Base-by-base conservation (phyloP, 2,888 invertebrate genomes). In the Beris chalybata region DNA sequence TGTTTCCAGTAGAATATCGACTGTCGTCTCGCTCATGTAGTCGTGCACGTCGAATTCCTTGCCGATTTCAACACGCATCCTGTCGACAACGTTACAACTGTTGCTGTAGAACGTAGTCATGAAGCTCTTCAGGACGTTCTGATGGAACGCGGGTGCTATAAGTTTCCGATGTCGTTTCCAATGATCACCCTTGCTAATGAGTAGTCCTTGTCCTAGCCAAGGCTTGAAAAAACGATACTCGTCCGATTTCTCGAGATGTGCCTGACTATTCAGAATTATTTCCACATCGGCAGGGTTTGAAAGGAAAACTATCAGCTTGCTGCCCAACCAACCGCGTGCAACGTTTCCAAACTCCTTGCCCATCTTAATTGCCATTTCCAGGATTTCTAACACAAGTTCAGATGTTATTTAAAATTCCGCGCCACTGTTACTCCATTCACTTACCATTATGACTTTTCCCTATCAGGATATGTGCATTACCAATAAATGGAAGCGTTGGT, bases 121-220 rank as follows among this genome's bases (percentile, higher is more conserved):
- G 76, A 92, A 92, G 1, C 90, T 89, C 80, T 92, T 92, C 47
- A 92, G 79, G 2, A 92, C 89, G 76, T 92, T 92, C 75, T 91
- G 85, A 75, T 92, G 92, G 83, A 92, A 92, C 50, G 92, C 91
- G 11, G 92, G 92, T 0, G 92, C 92, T 70, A 92, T 92, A 77
- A 92, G 84, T 82, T 92, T 92, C 38, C 92, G 84, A 76, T 92
- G 92, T 1, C 89, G 86, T 47, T 88, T 85, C 92, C 92, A 92
- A 83, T 89, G 90, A 65, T 87, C 86, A 45, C 90, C 90, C 69
- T 87, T 86, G 68, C 91, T 91, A 65, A 91, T 91, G 11, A 91
- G 85, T 7, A 91, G 82, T 67, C 91, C 91, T 74, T 91, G 86
- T 15, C 91, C 91, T 59, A 92, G 85, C 91, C 91, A 92, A 0